Base-by-base conservation (phyloP, 2,113 vertebrate species). In the Prunella fulvescens region DNA sequence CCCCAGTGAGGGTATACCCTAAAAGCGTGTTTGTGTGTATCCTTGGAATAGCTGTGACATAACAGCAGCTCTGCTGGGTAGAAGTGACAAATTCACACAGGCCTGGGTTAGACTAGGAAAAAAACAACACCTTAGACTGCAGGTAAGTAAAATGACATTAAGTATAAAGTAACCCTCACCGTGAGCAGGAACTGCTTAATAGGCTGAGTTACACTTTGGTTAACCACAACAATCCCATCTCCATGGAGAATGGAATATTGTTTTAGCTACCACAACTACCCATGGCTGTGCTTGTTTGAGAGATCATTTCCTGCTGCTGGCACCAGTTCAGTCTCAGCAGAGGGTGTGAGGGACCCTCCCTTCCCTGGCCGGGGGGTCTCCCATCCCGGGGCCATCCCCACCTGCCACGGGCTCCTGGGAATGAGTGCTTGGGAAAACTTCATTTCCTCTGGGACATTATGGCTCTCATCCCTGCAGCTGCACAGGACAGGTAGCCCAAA, bases 161-260 rank as follows among this genome's bases (percentile, higher is more conserved):
- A 61, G 69, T 45, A 29, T 9, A 66, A 48, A 5, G 17, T 31
- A 93, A 42, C 35, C 22, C n/a, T 81, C 12, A 7, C 39, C 3
- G 4, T 37, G 70, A 78, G 37, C 69, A 92, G 83, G 50, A 95
- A 22, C 61, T 65, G 33, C 84, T 77, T 58, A 57, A 80, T 7
- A 51, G 22, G 3, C 0, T 24, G 53, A 31, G 31, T 74, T 83
- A 33, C 37, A 37, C 31, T 4, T n/a, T 0, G 0, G 42, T 80
- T 65, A 91, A 82, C 73, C 54, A 77, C 70, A 91, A 73, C 62
- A 92, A n/a, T 76, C 35, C 54, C 67, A 62, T 91, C 78, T 94
- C 61, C 66, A 40, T 47, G 58, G 70, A 82, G 50, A 17, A 56
- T 1, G 1, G 33, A 88, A 65, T 79, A 84, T 47, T 86, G 19